Evolutionary conservation across 1,140 invertebrate genomes (phyloP), one percentile per base, ranked within the genome.

Genomic region (Drosophila navojoa): DNA sequence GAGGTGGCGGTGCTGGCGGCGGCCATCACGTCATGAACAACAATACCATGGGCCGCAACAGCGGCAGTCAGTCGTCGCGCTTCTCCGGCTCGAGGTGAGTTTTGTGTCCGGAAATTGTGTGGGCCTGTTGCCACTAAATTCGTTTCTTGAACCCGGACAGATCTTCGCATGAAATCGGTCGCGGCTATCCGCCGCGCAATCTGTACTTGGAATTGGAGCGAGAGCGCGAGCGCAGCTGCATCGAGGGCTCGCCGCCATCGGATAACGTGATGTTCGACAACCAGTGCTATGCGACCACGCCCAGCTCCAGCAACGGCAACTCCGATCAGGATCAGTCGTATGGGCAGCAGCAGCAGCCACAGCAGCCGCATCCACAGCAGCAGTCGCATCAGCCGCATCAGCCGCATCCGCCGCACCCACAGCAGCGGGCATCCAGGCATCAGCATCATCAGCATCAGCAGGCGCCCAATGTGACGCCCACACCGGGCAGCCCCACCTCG

Each of bases 191-290:
- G 66, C 91, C 78, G 2, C 93, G 94, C 27, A 95, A 95, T 70
- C 93, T 97, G 67, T 97, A 97, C 92, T 94, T 98, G 92, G 97
- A 98, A 93, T 94, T 97, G 92, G 96, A 97, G 92, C 93, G 95
- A 58, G 94, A 94, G 92, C 69, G 81, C 1, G 71, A 73, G 38
- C 93, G 93, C 62, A 93, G 93, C 91, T 94, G 94, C 92, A 94
- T 94, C 91, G 96, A 97, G 89, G 93, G 96, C 71, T 97, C 97
- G 6, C 97, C 97, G 63, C 96, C 97, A 3, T 98, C 97, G 52
- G 97, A 98, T 92, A 97, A 97, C 92, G 96, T 97, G 27, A 95
- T 98, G 92, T 98, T 98, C 92, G 97, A 98, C 93, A 97, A 98
- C 93, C 96, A 97, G 89, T 98, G 97, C 93, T 98, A 98, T 93